A percentile compares a stretch with the other conserved stretches of the same genome.
Conservation (phyloP, 2,113 vertebrate species). For the Osmerus eperlanus region DNA sequence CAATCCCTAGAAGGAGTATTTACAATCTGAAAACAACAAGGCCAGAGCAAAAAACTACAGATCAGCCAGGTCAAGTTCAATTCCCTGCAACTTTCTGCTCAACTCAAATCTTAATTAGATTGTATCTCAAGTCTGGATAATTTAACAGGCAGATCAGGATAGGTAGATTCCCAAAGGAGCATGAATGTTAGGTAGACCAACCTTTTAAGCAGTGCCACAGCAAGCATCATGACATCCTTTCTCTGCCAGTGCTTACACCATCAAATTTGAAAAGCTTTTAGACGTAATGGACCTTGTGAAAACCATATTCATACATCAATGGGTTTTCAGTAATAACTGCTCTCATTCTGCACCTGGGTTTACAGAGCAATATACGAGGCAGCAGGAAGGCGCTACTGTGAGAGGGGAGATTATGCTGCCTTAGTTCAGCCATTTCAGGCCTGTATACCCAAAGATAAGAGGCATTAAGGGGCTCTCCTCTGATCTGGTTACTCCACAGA, state of each 20-base stretch:
- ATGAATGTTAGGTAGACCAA: conserved; percentile 5
- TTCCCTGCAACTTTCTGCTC: not conserved
- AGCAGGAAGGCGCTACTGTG: conserved; percentile 10
- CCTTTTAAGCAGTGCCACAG: no score
- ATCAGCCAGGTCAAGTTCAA: not conserved
- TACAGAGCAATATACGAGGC: no score
- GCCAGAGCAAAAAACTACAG: not conserved
- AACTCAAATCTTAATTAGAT: not conserved
- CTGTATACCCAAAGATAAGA: conserved; percentile 58
- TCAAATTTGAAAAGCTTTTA: no score
- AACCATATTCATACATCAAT: not conserved
- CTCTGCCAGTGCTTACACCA: no score
- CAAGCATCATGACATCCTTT: no score
- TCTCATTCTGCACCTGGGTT: not conserved
- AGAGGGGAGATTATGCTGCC: conserved; percentile 50
- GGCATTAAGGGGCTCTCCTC: conserved; percentile 55
- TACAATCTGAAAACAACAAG: not conserved
- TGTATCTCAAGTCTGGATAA: no score
- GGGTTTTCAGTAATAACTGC: not conserved
- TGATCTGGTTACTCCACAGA: conserved; percentile 58
- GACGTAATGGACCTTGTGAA: no score
- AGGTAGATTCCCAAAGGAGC: not conserved
- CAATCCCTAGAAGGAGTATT: not conserved
- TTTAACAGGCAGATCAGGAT: not conserved
- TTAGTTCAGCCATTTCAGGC: conserved; percentile 29